Percentiles rank a stretch among this genome's conserved stretches.
These are phyloP conservation scores for Parasteatoda lunata DNA, from an alignment of 2,888 invertebrate genomes.

Conservation along the genomic window DNA sequence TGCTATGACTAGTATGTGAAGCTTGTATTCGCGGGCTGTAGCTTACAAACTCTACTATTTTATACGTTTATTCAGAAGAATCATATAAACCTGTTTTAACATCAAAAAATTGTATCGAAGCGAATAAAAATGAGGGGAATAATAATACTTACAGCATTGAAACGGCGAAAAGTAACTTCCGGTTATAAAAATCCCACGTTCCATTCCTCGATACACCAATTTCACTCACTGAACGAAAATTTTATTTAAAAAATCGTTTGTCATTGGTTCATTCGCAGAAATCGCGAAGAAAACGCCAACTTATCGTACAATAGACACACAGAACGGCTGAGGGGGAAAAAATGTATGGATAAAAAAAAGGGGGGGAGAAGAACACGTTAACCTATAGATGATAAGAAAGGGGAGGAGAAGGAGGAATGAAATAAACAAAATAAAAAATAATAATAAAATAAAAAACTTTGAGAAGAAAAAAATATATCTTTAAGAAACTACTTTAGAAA, in stretches of 20 bases:
- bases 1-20: no score
- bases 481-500: conserved; percentile 59
- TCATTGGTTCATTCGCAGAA: conserved; percentile 2
- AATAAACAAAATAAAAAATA: conserved; percentile 52
- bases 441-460: conserved; percentile 31
- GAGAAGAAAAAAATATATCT: not conserved
- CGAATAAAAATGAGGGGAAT: no score
- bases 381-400: conserved; percentile 25
- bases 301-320: conserved; percentile 37
- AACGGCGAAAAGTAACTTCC: no score
- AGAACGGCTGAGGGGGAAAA: not conserved
- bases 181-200: no score
- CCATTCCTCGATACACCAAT: no score
- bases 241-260: conserved; percentile 9
- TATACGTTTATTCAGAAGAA: no score
- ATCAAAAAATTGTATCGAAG: no score
- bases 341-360: conserved; percentile 12
- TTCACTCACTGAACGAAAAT: not conserved
- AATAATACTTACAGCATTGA: no score
- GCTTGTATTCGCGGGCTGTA: no score
- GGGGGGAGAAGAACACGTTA: conserved; percentile 29
- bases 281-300: conserved; percentile 37
- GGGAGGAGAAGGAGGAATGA: not conserved
- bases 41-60: no score
- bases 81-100: no score